These are phyloP conservation scores for Cherax quadricarinatus DNA, from an alignment of 1,140 invertebrate genomes.

Conservation along the genomic window DNA sequence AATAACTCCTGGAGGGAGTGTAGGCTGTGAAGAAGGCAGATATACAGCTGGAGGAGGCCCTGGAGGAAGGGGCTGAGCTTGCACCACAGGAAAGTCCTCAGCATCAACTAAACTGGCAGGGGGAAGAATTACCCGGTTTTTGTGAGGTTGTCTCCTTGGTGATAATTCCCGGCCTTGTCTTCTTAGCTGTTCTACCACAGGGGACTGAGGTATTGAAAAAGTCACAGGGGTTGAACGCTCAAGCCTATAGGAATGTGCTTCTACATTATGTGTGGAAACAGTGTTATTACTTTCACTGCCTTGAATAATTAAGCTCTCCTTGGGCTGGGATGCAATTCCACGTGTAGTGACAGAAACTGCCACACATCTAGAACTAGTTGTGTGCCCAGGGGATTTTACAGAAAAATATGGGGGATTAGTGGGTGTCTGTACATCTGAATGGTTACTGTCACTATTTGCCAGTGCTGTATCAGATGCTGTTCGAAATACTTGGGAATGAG, in stretches of 20 bases:
- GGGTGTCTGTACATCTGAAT: slow-evolving; percentile 66
- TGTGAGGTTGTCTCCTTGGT: slow-evolving; percentile 28
- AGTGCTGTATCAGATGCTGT: slow-evolving; percentile 66
- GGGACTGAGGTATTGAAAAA: slow-evolving; percentile 45
- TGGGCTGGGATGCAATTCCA: neutral
- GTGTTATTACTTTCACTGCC: neutral
- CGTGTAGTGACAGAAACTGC: neutral
- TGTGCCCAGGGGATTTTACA: slow-evolving; percentile 46
- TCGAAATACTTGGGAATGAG: slow-evolving; percentile 54
- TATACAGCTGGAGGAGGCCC: slow-evolving; percentile 69
- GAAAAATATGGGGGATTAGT: slow-evolving; percentile 71
- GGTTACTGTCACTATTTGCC: slow-evolving; percentile 65
- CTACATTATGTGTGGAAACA: slow-evolving; percentile 44
- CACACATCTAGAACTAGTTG: slow-evolving; percentile 23
- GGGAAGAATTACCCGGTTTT: slow-evolving; percentile 26
- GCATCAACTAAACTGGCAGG: slow-evolving; percentile 31
- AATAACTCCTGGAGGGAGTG: slow-evolving; percentile 39
- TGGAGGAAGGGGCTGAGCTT: slow-evolving; percentile 68
- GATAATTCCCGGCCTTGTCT: slow-evolving; percentile 38
- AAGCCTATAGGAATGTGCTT: slow-evolving; percentile 59
- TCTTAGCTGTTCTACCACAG: slow-evolving; percentile 50
- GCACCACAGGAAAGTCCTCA: slow-evolving; percentile 67
- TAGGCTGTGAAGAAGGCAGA: slow-evolving; percentile 55
- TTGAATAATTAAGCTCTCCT: neutral
- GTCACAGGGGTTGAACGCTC: slow-evolving; percentile 43